Evolutionary conservation across 2,888 invertebrate genomes (phyloP).

Genomic region (Nomada lathburiana): DNA sequence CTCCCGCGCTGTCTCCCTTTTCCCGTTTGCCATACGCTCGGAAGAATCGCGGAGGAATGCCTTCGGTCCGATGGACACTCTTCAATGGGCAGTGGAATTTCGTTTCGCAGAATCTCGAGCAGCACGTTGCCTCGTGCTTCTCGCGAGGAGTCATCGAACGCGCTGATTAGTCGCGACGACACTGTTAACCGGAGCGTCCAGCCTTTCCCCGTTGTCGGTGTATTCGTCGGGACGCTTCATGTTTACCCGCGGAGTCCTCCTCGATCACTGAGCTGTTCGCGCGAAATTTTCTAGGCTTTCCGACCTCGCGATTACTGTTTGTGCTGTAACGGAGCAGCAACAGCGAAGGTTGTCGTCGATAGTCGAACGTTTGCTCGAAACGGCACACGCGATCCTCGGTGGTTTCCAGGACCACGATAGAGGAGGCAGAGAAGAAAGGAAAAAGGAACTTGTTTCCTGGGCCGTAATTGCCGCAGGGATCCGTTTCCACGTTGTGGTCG

Average conservation of each 20-base stretch:
- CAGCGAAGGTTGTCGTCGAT: too few relatives aligned
- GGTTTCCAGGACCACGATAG: background rate
- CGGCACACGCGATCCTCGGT: background rate
- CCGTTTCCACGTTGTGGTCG: constrained; percentile 47
- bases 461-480: constrained; percentile 43
- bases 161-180: constrained; percentile 1
- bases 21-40: constrained; percentile 19
- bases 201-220: too few relatives aligned
- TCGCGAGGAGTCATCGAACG: background rate
- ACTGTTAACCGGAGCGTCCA: background rate
- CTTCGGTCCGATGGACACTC: background rate
- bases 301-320: too few relatives aligned
- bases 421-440: background rate
- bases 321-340: too few relatives aligned
- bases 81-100: background rate
- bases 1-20: constrained; percentile 36
- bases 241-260: too few relatives aligned
- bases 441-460: constrained; percentile 2
- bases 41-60: constrained; percentile 27
- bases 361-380: background rate
- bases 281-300: too few relatives aligned
- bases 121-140: too few relatives aligned
- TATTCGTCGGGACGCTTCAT: background rate
- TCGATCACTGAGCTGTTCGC: too few relatives aligned
- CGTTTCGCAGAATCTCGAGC: background rate